Percentiles rank a stretch among this genome's conserved stretches.
These are phyloP conservation scores for Channallabes apus DNA, from an alignment of 2,797 vertebrate genomes.

Conservation along the genomic window DNA sequence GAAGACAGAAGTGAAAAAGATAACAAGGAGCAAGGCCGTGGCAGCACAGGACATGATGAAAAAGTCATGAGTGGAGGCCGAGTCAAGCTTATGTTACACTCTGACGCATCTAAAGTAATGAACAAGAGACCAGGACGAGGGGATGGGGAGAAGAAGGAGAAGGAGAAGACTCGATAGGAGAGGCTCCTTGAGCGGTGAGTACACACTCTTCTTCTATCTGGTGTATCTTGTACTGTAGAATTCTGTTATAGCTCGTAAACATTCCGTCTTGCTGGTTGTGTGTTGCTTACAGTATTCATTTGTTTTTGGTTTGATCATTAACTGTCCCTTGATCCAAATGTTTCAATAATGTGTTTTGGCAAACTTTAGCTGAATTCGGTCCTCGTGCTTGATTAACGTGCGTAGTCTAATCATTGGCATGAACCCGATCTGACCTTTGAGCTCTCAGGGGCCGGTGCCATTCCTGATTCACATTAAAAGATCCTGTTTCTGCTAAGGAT, in stretches of 20 bases:
- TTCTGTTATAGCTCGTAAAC: background rate
- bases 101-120: slow-evolving; percentile 64
- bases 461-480: slow-evolving; percentile 47
- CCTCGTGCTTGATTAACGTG: slow-evolving; percentile 16
- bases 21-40: slow-evolving; percentile 20
- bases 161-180: slow-evolving; percentile 48
- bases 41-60: slow-evolving; percentile 65
- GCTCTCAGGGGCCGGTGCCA: slow-evolving; percentile 31
- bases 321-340: background rate
- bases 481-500: slow-evolving; percentile 55
- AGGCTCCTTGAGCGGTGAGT: slow-evolving; percentile 30
- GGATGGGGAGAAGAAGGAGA: slow-evolving; percentile 39
- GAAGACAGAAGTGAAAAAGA: slow-evolving; percentile 31
- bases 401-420: slow-evolving; percentile 28
- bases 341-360: background rate
- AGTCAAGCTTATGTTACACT: slow-evolving; percentile 77
- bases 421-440: slow-evolving; percentile 46
- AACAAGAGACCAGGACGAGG: slow-evolving; percentile 46
- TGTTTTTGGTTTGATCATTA: background rate
- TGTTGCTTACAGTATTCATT: background rate
- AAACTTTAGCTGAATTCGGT: background rate
- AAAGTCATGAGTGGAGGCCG: slow-evolving; percentile 78
- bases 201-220: background rate
- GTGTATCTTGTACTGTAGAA: background rate
- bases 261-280: background rate